Conservation (phyloP, 2,113 vertebrate species). For the Corythornis vintsioides region DNA sequence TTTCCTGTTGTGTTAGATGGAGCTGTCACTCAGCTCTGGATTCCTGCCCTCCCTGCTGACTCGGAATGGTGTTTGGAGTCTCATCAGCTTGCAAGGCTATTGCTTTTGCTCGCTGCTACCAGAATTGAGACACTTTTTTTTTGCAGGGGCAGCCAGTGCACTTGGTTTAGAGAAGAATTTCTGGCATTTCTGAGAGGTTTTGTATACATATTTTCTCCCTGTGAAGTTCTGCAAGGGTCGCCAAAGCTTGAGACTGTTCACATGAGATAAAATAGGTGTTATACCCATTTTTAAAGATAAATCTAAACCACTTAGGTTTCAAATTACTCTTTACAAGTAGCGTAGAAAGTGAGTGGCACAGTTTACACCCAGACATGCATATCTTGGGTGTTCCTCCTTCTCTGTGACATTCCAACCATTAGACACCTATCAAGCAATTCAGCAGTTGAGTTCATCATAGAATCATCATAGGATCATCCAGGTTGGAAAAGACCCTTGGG, state of each 20-base stretch:
- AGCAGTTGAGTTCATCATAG: too few species aligned
- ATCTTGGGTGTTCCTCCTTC: neutral
- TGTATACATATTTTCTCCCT: neutral
- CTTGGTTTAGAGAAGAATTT: neutral
- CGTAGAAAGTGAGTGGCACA: rapidly evolving
- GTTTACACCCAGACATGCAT: neutral
- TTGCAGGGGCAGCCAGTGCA: neutral
- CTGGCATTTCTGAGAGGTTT: neutral
- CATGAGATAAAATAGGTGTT: neutral
- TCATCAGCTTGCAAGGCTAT: neutral
- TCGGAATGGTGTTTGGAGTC: neutral
- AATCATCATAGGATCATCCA: too few species aligned
- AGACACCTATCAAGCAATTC: neutral
- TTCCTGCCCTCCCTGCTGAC: conserved; percentile 9
- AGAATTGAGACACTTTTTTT: neutral
- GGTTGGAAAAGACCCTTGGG: too few species aligned
- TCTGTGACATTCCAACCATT: rapidly evolving
- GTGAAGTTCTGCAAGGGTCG: neutral
- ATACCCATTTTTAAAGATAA: neutral
- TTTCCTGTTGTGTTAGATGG: conserved; percentile 57
- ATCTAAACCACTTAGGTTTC: neutral
- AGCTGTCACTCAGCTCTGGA: neutral
- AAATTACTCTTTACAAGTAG: neutral
- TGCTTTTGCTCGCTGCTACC: neutral
- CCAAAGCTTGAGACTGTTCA: neutral